Evolutionary conservation across 2,888 invertebrate species (phyloP), one percentile per base, ranked within the genome.

Genomic region (Agrochola litura): DNA sequence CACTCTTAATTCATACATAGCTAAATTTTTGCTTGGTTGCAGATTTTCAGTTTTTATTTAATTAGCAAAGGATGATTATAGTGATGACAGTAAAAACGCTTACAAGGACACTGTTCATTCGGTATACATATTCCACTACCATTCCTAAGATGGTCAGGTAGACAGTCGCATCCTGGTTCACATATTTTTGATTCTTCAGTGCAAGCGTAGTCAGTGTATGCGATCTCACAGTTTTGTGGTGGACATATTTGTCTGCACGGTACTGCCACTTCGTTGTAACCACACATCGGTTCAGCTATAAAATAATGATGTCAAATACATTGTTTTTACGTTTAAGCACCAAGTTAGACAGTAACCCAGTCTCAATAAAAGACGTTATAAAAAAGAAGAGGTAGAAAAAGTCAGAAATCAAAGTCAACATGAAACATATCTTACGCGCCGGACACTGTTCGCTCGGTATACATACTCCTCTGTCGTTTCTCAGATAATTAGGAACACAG

Each of bases 81-180:
- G n/a, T 56, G 54, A 4, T 46, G 43, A 3, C n/a, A 46, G 12
- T 46, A 54, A 22, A 54, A 9, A 22, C 8, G 1, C 54, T 54
- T 54, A 54, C 54, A 54, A 22, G 85, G 82, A 66, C 93, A 93
- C 8, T 92, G 52, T 0, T 91, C 81, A 61, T 86, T 90, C 0
- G 83, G 86, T 60, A 93, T 86, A 63, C 93, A 93, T 43, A 87
- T 79, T 6, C 90, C 90, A 25, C 87, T 83, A 4, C 80, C 79
- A 60, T 92, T 89, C 22, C 93, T 88, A 2, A 92, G 81, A 75
- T 91, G 81, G 43, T 89, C 73, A 0, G 89, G 87, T 0, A 86
- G 83, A 76, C 93, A 93, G 54, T 92, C 86, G 67, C 93, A 93
- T 0, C 93, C 93, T 5, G 89, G 86, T 49, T 88, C 89, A 72